phyloP scores from a whole-genome alignment of 2,888 invertebrate species.

The Xestoiulus laeticollis region DNA sequence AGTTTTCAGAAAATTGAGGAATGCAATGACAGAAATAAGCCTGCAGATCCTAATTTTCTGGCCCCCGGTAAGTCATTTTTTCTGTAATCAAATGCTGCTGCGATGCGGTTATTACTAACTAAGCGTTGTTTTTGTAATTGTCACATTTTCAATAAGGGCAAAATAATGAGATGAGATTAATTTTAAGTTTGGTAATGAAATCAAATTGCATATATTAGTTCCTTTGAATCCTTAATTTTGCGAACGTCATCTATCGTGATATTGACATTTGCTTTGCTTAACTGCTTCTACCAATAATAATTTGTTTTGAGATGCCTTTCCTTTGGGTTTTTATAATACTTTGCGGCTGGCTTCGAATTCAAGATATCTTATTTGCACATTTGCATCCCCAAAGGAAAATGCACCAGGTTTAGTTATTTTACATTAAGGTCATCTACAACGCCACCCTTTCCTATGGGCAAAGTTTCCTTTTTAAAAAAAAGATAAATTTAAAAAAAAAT shows the following conservation, averaged over 20 bases:
- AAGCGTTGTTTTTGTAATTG: not conserved
- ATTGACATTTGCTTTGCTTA: conserved; percentile 34
- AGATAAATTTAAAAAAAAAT: too few species aligned
- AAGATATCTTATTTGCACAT: not conserved
- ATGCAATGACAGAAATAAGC: conserved; percentile 69
- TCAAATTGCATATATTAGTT: not conserved
- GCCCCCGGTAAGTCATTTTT: conserved; percentile 69
- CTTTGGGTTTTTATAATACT: conserved; percentile 20
- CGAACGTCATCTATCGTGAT: conserved; percentile 50
- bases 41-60: conserved; percentile 71
- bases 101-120: not conserved
- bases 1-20: conserved; percentile 88
- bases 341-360: not conserved
- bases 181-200: not conserved
- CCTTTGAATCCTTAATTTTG: not conserved
- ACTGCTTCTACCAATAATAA: not conserved
- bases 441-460: too few species aligned
- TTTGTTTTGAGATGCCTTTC: conserved; percentile 39
- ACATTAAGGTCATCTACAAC: too few species aligned
- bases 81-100: not conserved
- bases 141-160: not conserved
- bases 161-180: not conserved
- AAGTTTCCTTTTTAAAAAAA: too few species aligned
- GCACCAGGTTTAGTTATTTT: not conserved
- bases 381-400: conserved; percentile 36